A percentile compares a stretch with the other conserved stretches of the same genome.
phyloP scores from a whole-genome alignment of 2,113 vertebrate genomes.

The Hirundichthys speculiger region DNA sequence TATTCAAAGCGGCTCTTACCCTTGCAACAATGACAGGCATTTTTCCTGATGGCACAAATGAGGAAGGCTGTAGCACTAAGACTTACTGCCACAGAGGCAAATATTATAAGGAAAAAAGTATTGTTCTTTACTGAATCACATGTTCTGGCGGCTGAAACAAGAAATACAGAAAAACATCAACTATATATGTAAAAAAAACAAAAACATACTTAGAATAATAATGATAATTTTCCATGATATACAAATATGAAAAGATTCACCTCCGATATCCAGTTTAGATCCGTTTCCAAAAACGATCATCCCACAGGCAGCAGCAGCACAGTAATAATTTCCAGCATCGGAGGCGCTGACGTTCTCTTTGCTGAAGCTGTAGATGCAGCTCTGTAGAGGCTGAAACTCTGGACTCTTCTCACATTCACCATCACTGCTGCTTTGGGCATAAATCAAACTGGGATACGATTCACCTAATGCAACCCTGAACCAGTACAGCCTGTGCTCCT shows the following conservation, averaged over 20 bases:
- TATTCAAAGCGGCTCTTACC: conserved; percentile 5
- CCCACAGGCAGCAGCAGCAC: conserved; percentile 59
- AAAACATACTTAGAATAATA: no score
- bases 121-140: not conserved
- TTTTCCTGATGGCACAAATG: not conserved
- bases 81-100: conserved; percentile 10
- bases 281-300: conserved; percentile 53
- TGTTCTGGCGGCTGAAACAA: conserved; percentile 1
- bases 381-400: not conserved
- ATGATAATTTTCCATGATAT: not conserved
- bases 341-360: conserved; percentile 24
- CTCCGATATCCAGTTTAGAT: conserved; percentile 19
- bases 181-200: not conserved
- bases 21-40: not conserved
- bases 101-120: not conserved
- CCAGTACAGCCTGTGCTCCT: conserved; percentile 36
- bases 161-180: not conserved
- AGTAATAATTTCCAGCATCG: conserved; percentile 60
- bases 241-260: conserved; percentile 9
- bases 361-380: conserved; percentile 48
- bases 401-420: not conserved
- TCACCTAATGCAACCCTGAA: conserved; percentile 32
- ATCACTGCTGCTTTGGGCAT: conserved; percentile 1
- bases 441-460: conserved; percentile 16
- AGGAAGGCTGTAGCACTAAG: conserved; percentile 14